phyloP scores from a whole-genome alignment of 1,140 invertebrate species.

The Zaprionus ornatus region DNA sequence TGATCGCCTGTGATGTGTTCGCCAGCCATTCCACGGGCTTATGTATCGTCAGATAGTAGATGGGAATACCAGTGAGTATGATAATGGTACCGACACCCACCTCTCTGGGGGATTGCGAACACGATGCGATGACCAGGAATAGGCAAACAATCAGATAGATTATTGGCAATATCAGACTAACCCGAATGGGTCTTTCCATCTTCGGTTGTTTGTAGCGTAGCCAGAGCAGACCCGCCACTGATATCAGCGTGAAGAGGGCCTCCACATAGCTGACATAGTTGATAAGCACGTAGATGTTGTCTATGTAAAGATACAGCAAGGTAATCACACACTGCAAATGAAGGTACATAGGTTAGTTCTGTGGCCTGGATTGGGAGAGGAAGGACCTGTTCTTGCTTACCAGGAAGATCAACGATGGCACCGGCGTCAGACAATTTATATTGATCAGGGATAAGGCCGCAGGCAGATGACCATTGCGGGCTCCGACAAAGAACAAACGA shows the following conservation, averaged over 20 bases:
- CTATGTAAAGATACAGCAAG: slow-evolving; percentile 91
- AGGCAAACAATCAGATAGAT: slow-evolving; percentile 93
- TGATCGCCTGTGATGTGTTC: slow-evolving; percentile 86
- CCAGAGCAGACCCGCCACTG: slow-evolving; percentile 94
- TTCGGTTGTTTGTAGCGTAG: slow-evolving; percentile 91
- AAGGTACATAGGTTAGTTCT: slow-evolving; percentile 7
- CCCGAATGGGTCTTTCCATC: slow-evolving; percentile 89
- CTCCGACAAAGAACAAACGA: slow-evolving; percentile 95
- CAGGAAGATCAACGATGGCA: slow-evolving; percentile 95
- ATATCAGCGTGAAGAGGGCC: slow-evolving; percentile 95
- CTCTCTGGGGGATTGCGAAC: slow-evolving; percentile 89
- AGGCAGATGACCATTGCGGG: slow-evolving; percentile 95
- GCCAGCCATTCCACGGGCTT: slow-evolving; percentile 87
- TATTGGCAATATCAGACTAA: slow-evolving; percentile 89
- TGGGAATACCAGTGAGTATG: slow-evolving; percentile 92
- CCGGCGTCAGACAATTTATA: slow-evolving; percentile 93
- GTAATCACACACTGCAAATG: slow-evolving; percentile 91
- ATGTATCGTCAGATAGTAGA: slow-evolving; percentile 93
- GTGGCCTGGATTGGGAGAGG: accelerated
- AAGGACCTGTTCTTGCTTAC: slow-evolving; percentile 85
- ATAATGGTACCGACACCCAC: slow-evolving; percentile 93
- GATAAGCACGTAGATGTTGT: slow-evolving; percentile 95
- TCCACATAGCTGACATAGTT: slow-evolving; percentile 98
- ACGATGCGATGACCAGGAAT: slow-evolving; percentile 93
- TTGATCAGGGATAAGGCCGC: slow-evolving; percentile 94